A percentile compares a stretch with the other conserved stretches of the same genome.
These are phyloP conservation scores for Heteropelma amictum DNA, from an alignment of 2,888 invertebrate genomes.

Conservation along the genomic window DNA sequence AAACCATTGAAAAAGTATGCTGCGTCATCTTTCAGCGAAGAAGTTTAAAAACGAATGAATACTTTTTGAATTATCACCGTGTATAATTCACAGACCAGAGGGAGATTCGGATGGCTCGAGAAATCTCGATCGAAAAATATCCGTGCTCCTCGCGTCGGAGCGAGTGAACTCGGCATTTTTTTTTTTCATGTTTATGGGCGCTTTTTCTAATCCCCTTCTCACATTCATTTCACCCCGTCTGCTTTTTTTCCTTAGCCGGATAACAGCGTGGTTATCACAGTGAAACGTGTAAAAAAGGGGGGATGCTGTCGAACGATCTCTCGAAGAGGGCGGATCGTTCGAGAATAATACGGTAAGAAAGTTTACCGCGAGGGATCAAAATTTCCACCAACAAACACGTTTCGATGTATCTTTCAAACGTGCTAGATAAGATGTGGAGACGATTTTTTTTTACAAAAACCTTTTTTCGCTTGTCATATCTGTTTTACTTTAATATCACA, in stretches of 20 bases:
- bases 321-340: background rate
- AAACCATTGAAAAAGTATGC: no score
- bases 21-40: no score
- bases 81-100: conserved; percentile 20
- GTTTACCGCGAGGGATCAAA: conserved; percentile 6
- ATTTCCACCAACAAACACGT: conserved; percentile 17
- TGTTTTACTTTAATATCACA: no score
- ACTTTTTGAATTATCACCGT: no score
- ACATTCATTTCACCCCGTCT: conserved; percentile 9
- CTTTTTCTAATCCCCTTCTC: conserved; percentile 19
- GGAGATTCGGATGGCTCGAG: background rate
- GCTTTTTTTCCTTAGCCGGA: conserved; percentile 15
- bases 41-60: no score
- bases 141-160: background rate
- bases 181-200: conserved; percentile 36
- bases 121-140: conserved; percentile 21
- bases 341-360: conserved; percentile 19
- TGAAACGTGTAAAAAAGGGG: conserved; percentile 26
- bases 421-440: conserved; percentile 6
- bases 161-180: conserved; percentile 20
- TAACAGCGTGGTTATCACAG: conserved; percentile 39
- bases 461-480: no score
- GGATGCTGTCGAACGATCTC: conserved; percentile 4
- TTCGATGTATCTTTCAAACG: background rate
- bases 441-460: background rate